Percentiles rank a stretch among this genome's conserved stretches.
Evolutionary conservation across 35 echinoderm and acorn worm species (phyloP).

Genomic region (Acanthaster planci): DNA sequence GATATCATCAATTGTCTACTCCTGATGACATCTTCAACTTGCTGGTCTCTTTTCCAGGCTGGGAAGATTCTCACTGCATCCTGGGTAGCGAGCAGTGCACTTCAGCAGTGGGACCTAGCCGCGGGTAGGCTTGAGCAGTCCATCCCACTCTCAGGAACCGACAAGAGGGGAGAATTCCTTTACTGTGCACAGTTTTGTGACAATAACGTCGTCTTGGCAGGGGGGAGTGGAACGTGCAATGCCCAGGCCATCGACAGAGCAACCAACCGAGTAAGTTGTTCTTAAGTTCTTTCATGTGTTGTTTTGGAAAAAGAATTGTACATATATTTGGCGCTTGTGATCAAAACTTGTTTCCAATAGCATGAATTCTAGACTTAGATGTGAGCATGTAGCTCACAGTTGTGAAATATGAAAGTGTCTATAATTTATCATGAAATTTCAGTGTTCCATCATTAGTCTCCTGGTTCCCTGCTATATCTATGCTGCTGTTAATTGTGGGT

Average conservation of each 20-base stretch:
- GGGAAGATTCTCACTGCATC: constrained; percentile 93
- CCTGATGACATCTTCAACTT: no score
- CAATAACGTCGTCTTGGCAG: constrained; percentile 75
- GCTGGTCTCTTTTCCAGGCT: constrained; percentile 51
- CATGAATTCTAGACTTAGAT: no score
- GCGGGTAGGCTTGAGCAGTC: constrained; percentile 66
- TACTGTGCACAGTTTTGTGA: constrained; percentile 98
- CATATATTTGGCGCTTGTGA: no score
- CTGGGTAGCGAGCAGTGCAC: constrained; percentile 69
- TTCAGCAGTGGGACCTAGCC: constrained; percentile 89
- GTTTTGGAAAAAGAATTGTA: no score
- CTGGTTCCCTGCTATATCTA: no score
- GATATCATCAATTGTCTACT: no score
- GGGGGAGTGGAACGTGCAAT: constrained; percentile 88
- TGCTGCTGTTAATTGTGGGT: no score
- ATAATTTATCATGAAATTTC: no score
- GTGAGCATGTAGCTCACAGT: no score
- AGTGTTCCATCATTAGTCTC: no score
- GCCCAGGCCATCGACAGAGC: constrained; percentile 76
- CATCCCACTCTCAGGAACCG: constrained; percentile 62
- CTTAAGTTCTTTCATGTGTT: background rate
- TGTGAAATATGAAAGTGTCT: no score
- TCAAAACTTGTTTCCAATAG: no score
- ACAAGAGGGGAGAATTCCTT: constrained; percentile 74
- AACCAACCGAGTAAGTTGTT: constrained; percentile 43